Evolutionary conservation across 2,113 vertebrate species (phyloP), one percentile per base, ranked within the genome.

Genomic region (Propithecus coquereli): DNA sequence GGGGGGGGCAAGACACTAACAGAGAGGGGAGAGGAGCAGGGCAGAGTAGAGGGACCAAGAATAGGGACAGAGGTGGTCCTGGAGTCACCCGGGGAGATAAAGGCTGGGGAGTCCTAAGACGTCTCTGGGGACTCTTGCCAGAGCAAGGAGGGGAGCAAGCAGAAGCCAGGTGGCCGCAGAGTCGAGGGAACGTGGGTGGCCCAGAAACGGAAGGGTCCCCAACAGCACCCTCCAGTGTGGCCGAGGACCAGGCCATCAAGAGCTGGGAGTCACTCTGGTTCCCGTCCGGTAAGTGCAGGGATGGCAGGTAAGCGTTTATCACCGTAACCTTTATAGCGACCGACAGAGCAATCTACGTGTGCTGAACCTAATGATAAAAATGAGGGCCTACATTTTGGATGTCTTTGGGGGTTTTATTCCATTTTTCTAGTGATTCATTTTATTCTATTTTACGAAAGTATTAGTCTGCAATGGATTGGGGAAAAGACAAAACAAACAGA

Each of bases 391-490:
- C 66, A 11, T 70, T 87, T 90, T n/a, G 43, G 37, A 83, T 47
- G 54, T 79, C 86, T 94, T 81, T 9, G 54, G 87, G 73, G 76
- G 4, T 84, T 87, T 84, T 34, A 50, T 22, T 54, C 47, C 71
- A 1, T 74, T 89, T 89, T 63, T 63, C 77, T 57, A 70, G 65
- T 59, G 68, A 83, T 90, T 92, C 37, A 1, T 76, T 93, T 87
- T 63, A 93, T 70, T 83, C 27, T 90, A 61, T 87, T 95, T 94
- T 93, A 22, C 71, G 57, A 50, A 43, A 74, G 71, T 76, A 57
- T 63, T 65, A 63, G 94, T 54, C 76, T 61, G 20, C 43, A 74
- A 20, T 68, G 81, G 70, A 40, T 20, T 47, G 70, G 81, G 63
- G 47, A n/a, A 40, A 79, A 66, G 65, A 59, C 73, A 37, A 83